These are phyloP conservation scores for Onthophagus sagittarius DNA, from an alignment of 2,888 invertebrate species.

Conservation along the genomic window DNA sequence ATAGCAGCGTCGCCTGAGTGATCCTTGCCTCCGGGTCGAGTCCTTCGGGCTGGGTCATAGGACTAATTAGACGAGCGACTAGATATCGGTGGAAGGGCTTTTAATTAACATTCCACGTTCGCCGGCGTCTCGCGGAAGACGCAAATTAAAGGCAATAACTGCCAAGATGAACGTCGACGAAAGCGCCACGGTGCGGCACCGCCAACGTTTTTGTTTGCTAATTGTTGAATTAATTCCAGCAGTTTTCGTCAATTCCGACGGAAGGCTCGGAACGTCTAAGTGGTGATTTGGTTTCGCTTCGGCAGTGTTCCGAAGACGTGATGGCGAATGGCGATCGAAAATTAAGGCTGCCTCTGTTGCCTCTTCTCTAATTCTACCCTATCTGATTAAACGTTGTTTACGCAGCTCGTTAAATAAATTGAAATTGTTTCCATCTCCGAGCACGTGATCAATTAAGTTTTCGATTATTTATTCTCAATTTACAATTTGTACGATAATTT, in stretches of 20 bases:
- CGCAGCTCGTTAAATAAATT: no score
- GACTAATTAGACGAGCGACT: conserved; percentile 40
- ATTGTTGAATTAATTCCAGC: conserved; percentile 48
- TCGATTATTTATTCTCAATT: no score
- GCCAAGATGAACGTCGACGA: conserved; percentile 45
- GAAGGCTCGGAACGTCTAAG: conserved; percentile 32
- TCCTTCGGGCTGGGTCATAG: conserved; percentile 18
- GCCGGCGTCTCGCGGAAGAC: conserved; percentile 47
- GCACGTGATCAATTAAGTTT: no score
- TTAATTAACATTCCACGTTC: conserved; percentile 52
- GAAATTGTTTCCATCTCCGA: no score
- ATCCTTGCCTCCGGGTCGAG: conserved; percentile 6
- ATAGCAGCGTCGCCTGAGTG: conserved; percentile 2
- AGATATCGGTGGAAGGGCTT: conserved; percentile 39
- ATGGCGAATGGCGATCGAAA: not conserved
- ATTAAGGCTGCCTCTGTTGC: no score
- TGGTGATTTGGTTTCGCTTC: conserved; percentile 33
- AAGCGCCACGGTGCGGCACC: conserved; percentile 33
- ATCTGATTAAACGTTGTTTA: no score
- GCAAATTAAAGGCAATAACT: conserved; percentile 51
- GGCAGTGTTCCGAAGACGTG: not conserved
- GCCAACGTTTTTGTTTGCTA: conserved; percentile 48
- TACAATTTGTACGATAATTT: no score
- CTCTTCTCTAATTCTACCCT: no score
- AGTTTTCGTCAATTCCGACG: conserved; percentile 41